phyloP scores from a whole-genome alignment of 2,888 invertebrate species.

The Eupithecia abbreviata region DNA sequence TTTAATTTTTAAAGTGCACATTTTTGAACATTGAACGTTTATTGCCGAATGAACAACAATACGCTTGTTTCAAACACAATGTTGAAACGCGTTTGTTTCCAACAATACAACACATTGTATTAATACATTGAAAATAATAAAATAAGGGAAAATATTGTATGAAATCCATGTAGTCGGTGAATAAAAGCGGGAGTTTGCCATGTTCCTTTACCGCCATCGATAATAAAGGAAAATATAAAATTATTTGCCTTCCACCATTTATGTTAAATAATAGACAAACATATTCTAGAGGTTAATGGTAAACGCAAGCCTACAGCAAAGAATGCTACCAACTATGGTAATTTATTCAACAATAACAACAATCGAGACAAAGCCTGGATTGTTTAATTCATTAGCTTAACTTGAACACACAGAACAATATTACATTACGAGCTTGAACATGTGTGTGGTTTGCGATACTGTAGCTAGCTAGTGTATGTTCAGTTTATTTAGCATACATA shows the following conservation, averaged over 20 bases:
- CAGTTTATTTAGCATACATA: slow-evolving; percentile 34
- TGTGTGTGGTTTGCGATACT: slow-evolving; percentile 43
- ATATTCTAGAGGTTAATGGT: not conserved
- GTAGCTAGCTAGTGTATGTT: slow-evolving; percentile 13
- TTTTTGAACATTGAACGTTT: not conserved
- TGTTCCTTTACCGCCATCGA: not conserved
- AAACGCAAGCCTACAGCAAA: slow-evolving; percentile 13
- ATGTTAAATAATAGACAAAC: not conserved
- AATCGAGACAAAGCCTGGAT: slow-evolving; percentile 43
- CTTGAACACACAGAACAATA: slow-evolving; percentile 13
- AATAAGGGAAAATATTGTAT: not conserved
- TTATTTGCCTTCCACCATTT: not conserved
- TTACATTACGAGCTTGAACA: slow-evolving; percentile 29
- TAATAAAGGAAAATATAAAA: not conserved
- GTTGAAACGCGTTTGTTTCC: not conserved
- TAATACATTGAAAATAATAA: not conserved
- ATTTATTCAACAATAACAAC: slow-evolving; percentile 42
- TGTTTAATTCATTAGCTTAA: slow-evolving; percentile 49
- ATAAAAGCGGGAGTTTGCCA: not conserved
- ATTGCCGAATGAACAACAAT: not conserved
- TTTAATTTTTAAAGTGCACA: not conserved
- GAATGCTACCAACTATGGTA: slow-evolving; percentile 25
- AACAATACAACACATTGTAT: not conserved
- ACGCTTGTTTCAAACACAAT: not conserved
- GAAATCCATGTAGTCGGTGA: not conserved